These are phyloP conservation scores for Drosophila pruinosa DNA, from an alignment of 1,140 invertebrate genomes.

Conservation along the genomic window DNA sequence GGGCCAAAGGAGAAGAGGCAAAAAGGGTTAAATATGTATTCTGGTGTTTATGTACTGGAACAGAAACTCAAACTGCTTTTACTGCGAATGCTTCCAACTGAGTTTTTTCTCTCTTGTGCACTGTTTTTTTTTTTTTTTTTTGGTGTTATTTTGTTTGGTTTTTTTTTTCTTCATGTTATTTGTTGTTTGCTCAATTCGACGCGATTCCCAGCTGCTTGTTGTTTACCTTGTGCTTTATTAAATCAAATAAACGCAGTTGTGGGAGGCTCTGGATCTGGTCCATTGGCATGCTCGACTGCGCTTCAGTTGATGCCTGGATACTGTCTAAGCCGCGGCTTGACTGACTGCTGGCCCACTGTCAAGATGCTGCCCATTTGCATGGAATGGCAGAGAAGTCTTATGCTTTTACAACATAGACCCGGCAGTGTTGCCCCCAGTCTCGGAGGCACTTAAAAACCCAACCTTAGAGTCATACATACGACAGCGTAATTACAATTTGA, in stretches of 20 bases:
- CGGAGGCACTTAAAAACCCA: neutral
- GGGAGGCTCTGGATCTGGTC: neutral
- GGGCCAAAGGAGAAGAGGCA: neutral
- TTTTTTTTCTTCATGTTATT: constrained; percentile 22
- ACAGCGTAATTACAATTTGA: neutral
- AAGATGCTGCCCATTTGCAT: constrained; percentile 7
- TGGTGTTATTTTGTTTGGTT: neutral
- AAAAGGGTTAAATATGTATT: constrained; percentile 30
- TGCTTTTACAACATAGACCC: no score
- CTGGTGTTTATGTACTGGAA: constrained; percentile 27
- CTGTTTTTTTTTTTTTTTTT: neutral
- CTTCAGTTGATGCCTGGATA: neutral
- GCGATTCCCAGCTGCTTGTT: constrained; percentile 30
- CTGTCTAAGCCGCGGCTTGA: neutral
- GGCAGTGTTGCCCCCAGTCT: neutral
- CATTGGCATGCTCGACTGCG: constrained; percentile 2
- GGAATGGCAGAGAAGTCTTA: no score
- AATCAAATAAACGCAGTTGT: constrained; percentile 37
- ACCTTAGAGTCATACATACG: neutral
- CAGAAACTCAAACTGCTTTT: constrained; percentile 32
- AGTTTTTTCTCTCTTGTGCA: neutral
- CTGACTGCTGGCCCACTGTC: neutral
- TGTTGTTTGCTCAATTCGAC: constrained; percentile 33
- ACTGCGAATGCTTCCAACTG: neutral
- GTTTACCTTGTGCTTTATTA: constrained; percentile 53